Conservation (phyloP, 2,113 vertebrate genomes). For the Otis tarda region DNA sequence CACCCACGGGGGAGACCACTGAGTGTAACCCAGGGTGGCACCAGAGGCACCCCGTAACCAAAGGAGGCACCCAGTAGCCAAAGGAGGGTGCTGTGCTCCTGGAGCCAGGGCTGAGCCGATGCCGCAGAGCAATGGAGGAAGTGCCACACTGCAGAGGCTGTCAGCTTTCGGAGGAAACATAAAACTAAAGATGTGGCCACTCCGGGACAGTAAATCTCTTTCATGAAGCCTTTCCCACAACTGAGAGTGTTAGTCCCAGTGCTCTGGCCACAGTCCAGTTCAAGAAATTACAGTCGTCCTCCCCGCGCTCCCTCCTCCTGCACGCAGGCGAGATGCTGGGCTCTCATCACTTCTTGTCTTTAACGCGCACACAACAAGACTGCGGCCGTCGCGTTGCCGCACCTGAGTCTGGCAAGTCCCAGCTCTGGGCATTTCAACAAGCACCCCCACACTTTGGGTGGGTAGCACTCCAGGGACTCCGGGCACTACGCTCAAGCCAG, state of each 20-base stretch:
- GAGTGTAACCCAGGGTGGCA: not conserved
- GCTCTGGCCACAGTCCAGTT: slow-evolving; percentile 34
- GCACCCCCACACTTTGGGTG: not conserved
- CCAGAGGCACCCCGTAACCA: not conserved
- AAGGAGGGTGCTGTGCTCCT: not conserved
- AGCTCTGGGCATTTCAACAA: not conserved
- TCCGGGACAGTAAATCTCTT: slow-evolving; percentile 66
- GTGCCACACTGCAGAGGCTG: not conserved
- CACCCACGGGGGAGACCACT: not conserved
- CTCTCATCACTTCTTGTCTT: not conserved
- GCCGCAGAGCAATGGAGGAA: slow-evolving; percentile 7
- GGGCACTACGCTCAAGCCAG: not conserved
- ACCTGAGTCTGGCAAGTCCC: not conserved
- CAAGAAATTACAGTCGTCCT: slow-evolving; percentile 1
- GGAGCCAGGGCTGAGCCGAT: not conserved
- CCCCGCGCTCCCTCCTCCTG: not conserved
- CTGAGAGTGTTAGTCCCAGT: slow-evolving; percentile 41
- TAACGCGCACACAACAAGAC: not conserved
- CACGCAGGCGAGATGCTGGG: not conserved
- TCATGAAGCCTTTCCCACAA: slow-evolving; percentile 67
- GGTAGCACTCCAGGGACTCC: accelerated
- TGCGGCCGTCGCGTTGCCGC: accelerated
- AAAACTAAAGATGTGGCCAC: slow-evolving; percentile 68
- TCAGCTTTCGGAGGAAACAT: slow-evolving; percentile 57
- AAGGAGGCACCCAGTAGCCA: accelerated